Percentiles rank a stretch among this genome's conserved stretches.
Evolutionary conservation across 2,797 vertebrate species (phyloP).

Genomic region (Netta rufina): DNA sequence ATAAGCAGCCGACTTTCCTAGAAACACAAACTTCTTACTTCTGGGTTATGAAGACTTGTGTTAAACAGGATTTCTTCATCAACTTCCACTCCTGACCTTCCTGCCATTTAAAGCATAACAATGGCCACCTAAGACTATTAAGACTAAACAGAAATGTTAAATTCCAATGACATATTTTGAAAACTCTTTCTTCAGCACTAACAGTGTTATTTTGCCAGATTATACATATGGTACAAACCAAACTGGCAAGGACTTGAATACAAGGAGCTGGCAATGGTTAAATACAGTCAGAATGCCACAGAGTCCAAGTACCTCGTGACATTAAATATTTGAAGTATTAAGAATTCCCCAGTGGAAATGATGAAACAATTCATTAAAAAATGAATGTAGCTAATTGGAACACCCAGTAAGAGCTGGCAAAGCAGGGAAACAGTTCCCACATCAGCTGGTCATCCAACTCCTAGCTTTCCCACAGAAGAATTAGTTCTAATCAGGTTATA

Average conservation of each 20-base stretch:
- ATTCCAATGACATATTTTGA: not conserved
- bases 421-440: conserved; percentile 41
- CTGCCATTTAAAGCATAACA: not conserved
- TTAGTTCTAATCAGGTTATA: conserved; percentile 64
- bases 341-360: conserved; percentile 61
- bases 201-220: not conserved
- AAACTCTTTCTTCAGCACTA: not conserved
- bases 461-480: conserved; percentile 49
- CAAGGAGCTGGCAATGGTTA: not conserved
- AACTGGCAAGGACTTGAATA: not conserved
- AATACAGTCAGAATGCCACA: conserved; percentile 40
- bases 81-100: not conserved
- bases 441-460: conserved; percentile 32
- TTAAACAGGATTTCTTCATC: not conserved
- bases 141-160: not conserved
- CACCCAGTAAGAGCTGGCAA: conserved; percentile 53
- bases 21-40: not conserved
- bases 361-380: conserved; percentile 66
- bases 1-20: not conserved
- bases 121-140: not conserved
- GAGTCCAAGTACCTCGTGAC: conserved; percentile 59
- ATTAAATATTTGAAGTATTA: conserved; percentile 63
- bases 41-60: not conserved
- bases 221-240: not conserved
- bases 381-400: conserved; percentile 64